Base-by-base conservation (phyloP, 2,113 vertebrate species). In the Chrysemys picta region DNA sequence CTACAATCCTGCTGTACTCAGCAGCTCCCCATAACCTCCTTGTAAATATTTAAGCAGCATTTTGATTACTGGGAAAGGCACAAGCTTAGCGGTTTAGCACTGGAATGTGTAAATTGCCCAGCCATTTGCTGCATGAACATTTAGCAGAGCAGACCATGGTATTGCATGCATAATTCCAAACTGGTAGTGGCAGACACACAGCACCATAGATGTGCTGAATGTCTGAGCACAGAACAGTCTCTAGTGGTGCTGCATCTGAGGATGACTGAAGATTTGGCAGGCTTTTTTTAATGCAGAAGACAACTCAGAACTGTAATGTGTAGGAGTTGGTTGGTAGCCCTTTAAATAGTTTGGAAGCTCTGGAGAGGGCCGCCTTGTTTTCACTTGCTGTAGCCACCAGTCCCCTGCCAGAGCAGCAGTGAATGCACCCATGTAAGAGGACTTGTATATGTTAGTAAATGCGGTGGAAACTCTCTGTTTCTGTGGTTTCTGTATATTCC, bases 211-310 rank as follows among this genome's bases (percentile, higher is more conserved):
- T 3, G 9, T 38, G 65, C 65, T 72, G n/a, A 72, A 22, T 72
- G n/a, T n/a, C 11, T 38, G n/a, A 72, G 65, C n/a, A 72, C n/a
- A 11, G 35, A 72, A 38, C n/a, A 5, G 65, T n/a, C 65, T 38
- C 65, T 19, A 72, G 65, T 38, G 19, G n/a, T 2, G 56, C 95
- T 89, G 91, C 85, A 11, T 72, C n/a, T 49, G 89, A 80, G 87
- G 90, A 92, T 94, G 97, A 93, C 19, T 76, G 89, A 80, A 88
- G 87, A 91, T 90, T 88, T 52, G 93, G 96, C 95, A 80, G 91
- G 84, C 90, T 93, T 78, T 47, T 14, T 47, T 59, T 57, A 59
- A 27, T 94, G 93, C 79, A 88, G 75, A 90, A 53, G 35, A 45
- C 42, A 25, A 25, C 21, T 25, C 38, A 14, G 24, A 22, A 10